These are phyloP conservation scores for Paratrypauchen microcephalus DNA, from an alignment of 2,797 vertebrate genomes.

Conservation along the genomic window DNA sequence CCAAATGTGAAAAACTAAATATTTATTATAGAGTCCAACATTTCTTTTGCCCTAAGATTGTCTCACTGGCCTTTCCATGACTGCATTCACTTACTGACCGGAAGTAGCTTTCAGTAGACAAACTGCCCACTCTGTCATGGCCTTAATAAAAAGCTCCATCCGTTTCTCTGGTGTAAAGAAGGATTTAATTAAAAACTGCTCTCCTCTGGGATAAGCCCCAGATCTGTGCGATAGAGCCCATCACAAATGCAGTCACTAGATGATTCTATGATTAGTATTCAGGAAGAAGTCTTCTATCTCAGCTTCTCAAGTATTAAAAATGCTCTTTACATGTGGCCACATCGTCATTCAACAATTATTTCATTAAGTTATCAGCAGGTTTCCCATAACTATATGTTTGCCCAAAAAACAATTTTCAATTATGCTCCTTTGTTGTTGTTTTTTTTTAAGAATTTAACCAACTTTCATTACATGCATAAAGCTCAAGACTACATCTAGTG, in stretches of 20 bases:
- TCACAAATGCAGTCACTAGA: conserved; percentile 51
- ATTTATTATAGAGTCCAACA: background rate
- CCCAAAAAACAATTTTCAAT: no score
- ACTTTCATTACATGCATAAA: background rate
- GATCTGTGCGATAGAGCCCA: conserved; percentile 61
- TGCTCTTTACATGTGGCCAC: conserved; percentile 1
- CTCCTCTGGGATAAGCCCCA: conserved; percentile 62
- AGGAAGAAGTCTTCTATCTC: conserved; percentile 25
- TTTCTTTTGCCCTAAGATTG: background rate
- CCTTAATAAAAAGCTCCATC: conserved; percentile 59
- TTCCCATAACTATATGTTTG: no score
- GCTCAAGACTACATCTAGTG: background rate
- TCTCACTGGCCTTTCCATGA: background rate
- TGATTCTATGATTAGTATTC: conserved; percentile 48
- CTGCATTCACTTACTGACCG: background rate
- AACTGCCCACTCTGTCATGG: conserved; percentile 31
- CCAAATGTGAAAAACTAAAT: background rate
- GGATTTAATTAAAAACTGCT: conserved; percentile 66
- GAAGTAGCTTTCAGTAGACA: conserved; percentile 2
- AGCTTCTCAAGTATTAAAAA: conserved; percentile 6
- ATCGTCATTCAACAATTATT: background rate
- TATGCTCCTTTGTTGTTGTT: no score
- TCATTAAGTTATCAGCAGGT: background rate
- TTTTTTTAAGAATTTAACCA: no score
- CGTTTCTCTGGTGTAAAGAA: conserved; percentile 56